Base-by-base conservation (phyloP, 2,888 invertebrate genomes). In the Drosophila neonasuta region DNA sequence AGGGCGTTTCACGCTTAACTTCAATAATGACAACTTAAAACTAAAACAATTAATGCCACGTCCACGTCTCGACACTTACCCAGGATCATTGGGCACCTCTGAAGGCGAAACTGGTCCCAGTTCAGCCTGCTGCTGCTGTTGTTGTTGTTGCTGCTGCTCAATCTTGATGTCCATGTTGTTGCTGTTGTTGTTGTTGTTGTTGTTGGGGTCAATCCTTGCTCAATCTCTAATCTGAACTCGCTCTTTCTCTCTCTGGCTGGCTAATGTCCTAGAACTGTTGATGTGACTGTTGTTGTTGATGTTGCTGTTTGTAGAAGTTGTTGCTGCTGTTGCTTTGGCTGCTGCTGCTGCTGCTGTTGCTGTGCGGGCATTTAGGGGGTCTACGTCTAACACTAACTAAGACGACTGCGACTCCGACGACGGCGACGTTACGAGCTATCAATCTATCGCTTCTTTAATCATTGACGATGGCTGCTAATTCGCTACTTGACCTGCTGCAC, bases 81-180 rank as follows among this genome's bases (percentile, higher is more conserved):
- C 97, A 92, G 97, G 97, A 92, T 97, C 97, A 93, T 97, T 97
- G 92, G 97, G 96, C 92, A 96, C 96, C 93, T 97, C 97, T 79
- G 96, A 95, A 90, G 96, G 95, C 91, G 96, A 95, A 91, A 94
- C 94, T 91, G 94, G 94, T 87, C 93, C 93, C 92, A 94, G 94
- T 91, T 96, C 96, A 42, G 74, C 63, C 69, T 79, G 85, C 61
- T 79, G 80, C 42, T 80, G 80, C 17, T 77, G 77, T 6, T 71
- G 72, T 17, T 76, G 79, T n/a, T 77, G 75, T 44, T 78, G 77
- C 6, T 77, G 76, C 29, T 76, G 82, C 80, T 91, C 90, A 83
- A 91, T 89, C 79, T 89, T 90, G 83, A 89, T 88, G 77, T 89
- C 89, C 89, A 90, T 90, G 60, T 65, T 86, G 71, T 24, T 20